These are phyloP conservation scores for Atta cephalotes DNA, from an alignment of 1,140 invertebrate genomes.

Conservation along the genomic window DNA sequence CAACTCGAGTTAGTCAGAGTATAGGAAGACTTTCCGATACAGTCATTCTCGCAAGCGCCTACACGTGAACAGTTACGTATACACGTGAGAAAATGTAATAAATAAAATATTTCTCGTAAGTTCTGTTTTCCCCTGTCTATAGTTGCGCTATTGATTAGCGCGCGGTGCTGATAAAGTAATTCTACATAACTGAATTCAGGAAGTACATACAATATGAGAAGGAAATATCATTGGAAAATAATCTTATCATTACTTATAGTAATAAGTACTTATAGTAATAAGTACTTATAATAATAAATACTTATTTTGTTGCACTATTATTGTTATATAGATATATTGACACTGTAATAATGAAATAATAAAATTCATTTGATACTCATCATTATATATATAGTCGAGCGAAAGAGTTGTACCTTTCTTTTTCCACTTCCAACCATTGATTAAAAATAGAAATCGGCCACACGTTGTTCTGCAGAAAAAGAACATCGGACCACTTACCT, in stretches of 20 bases:
- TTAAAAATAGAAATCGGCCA: constrained; percentile 40
- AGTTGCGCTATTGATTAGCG: constrained; percentile 10
- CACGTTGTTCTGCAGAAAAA: constrained; percentile 42
- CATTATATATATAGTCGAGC: neutral
- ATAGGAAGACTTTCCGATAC: constrained; percentile 72
- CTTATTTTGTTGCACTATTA: neutral
- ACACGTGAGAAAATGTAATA: constrained; percentile 12
- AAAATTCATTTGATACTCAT: constrained; percentile 8
- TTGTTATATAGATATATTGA: neutral
- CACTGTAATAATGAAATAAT: neutral
- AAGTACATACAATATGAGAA: neutral
- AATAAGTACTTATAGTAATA: neutral
- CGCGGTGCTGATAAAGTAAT: neutral
- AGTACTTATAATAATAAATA: no score
- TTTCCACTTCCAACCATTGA: neutral
- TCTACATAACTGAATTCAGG: constrained; percentile 1
- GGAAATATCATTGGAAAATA: neutral
- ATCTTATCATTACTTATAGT: neutral
- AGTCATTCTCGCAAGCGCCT: constrained; percentile 26
- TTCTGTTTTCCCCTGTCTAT: neutral
- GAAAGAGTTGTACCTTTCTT: constrained; percentile 15
- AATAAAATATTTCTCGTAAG: constrained; percentile 19
- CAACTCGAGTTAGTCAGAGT: constrained; percentile 67
- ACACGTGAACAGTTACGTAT: neutral
- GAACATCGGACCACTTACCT: constrained; percentile 54